Evolutionary conservation across 2,113 vertebrate genomes (phyloP).

Genomic region (Columba janthina): DNA sequence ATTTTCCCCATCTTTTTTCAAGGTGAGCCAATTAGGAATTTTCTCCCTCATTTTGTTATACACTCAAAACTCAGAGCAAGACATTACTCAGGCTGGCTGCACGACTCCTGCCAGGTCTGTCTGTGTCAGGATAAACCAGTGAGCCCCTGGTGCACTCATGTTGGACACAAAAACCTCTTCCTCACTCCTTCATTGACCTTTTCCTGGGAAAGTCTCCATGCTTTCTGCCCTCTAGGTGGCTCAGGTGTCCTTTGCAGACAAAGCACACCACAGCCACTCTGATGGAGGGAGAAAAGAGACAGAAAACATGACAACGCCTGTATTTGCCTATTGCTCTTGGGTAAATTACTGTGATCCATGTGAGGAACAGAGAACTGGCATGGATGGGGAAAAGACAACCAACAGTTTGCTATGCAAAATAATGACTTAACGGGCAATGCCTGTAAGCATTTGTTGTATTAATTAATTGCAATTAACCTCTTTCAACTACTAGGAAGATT

Average conservation of each 20-base stretch:
- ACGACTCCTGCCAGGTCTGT: background rate
- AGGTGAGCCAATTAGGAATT: background rate
- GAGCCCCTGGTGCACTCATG: too few species aligned
- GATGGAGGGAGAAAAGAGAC: background rate
- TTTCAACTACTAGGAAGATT: background rate
- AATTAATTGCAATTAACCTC: background rate
- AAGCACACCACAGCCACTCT: background rate
- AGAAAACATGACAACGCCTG: rapidly evolving
- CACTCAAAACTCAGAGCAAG: background rate
- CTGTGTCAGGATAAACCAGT: background rate
- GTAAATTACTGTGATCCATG: background rate
- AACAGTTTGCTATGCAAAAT: background rate
- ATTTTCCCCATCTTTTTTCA: background rate
- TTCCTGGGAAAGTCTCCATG: background rate
- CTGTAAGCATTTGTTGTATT: background rate
- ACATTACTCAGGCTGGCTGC: background rate
- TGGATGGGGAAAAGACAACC: background rate
- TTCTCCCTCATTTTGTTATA: background rate
- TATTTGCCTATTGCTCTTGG: background rate
- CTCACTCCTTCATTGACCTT: background rate
- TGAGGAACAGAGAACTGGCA: background rate
- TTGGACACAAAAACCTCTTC: background rate
- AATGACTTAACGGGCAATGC: background rate
- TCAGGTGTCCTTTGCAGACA: background rate
- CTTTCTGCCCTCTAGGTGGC: background rate